Base-by-base conservation (phyloP, 2,797 vertebrate species). In the Lagodon rhomboides region DNA sequence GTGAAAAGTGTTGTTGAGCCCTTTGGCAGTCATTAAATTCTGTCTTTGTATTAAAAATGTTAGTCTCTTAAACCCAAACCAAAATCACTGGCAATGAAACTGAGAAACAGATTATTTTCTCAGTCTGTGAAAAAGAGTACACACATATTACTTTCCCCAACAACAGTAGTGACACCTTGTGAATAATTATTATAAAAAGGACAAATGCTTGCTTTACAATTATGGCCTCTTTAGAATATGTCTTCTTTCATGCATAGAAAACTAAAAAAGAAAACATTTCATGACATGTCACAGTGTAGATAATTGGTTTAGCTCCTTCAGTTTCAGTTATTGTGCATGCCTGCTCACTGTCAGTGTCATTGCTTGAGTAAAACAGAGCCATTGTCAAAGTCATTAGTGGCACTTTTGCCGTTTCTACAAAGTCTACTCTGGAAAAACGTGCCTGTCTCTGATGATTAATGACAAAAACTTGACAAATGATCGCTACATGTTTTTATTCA, bases 401-500 rank as follows among this genome's bases (percentile, higher is more conserved):
- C 27, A 7, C 3, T 13, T 46, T 23, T 22, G 46, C 34, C 2
- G 9, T 23, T 46, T 15, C 50, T 3, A 5, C 12, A 17, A 34
- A 1, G 15, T 25, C 5, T 70, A 7, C 15, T 22, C n/a, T 41
- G 17, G 16, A 41, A 63, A 67, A 18, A 22, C 2, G 38, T 38
- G 2, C 12, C 0, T 5, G 10, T 38, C 38, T 38, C 38, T 38
- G 38, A 9, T 4, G 10, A 65, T 3, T 58, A 51, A 69, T 47
- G 0, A 59, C 20, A 54, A 12, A 63, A 76, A 44, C 13, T 18
- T 22, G 6, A 38, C 10, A 59, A 46, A 53, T 63, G 0, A 65
- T 49, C 16, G 74, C 67, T 10, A 75, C 51, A 79, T 43, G 8
- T 72, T 84, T 92, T 91, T 90, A 91, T 92, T 93, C 56, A 78